Evolutionary conservation across 2,113 vertebrate species (phyloP).

Genomic region (Dasyornis broadbenti): DNA sequence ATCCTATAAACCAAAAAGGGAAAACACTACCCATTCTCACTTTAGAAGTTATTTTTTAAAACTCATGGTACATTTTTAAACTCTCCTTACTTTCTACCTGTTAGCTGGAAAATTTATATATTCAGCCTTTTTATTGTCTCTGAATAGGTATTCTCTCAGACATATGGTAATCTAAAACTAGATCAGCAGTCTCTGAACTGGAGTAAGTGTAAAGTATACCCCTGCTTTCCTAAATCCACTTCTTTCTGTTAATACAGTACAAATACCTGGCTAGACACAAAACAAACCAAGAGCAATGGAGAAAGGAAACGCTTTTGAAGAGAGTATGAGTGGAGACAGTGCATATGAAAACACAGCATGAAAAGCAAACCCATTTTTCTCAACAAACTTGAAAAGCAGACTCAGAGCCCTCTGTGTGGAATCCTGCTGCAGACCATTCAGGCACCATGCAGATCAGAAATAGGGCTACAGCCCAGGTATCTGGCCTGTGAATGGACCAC

Average conservation of each 20-base stretch:
- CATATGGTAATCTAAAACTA: not conserved
- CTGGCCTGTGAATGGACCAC: not conserved
- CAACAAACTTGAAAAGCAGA: not conserved
- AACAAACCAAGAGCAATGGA: not conserved
- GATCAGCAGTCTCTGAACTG: not conserved
- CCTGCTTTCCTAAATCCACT: not conserved
- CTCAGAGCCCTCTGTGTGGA: not conserved
- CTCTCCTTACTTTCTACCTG: not conserved
- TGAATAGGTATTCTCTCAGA: too few species aligned
- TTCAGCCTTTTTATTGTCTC: not conserved
- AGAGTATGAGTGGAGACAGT: not conserved
- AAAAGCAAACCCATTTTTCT: not conserved
- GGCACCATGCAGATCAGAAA: not conserved
- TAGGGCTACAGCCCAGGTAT: not conserved
- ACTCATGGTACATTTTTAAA: not conserved
- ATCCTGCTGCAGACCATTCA: not conserved
- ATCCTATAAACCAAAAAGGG: not conserved
- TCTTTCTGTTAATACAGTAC: not conserved
- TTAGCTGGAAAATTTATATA: not conserved
- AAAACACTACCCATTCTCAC: rapidly evolving
- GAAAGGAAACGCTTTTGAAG: not conserved
- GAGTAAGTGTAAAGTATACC: not conserved
- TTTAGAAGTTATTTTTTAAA: not conserved
- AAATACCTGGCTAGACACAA: not conserved
- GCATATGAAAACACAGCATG: not conserved